Base-by-base conservation (phyloP, 1,140 invertebrate genomes). In the Latrodectus geometricus region DNA sequence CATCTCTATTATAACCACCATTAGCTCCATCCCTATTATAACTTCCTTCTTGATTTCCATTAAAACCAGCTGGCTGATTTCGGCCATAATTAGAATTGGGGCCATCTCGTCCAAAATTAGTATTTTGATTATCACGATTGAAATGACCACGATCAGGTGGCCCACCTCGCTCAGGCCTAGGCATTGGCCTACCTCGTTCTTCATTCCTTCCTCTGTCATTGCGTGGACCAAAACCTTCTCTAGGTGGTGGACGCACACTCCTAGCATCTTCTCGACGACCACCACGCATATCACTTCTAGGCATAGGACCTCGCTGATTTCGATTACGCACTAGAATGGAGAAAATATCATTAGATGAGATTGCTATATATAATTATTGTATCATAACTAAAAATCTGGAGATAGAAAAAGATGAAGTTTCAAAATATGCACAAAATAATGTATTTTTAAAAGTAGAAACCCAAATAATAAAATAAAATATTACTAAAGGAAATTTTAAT, bases 121-220 rank as follows among this genome's bases (percentile, higher is more conserved):
- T 14, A 35, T 21, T 17, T 35, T 61, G 79, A n/a, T 12, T 49
- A 17, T 82, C 69, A 11, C 49, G n/a, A 23, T 21, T 52, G 21
- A 50, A 69, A 21, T 17, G 17, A 7, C 79, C 69, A n/a, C 69
- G 79, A 11, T 73, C 79, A 35, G 65, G 66, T n/a, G 20, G 52
- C 14, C 20, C n/a, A 56, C 69, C 21, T 73, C 61, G 21, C 12
- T 78, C 76, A 20, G 61, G 21, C 50, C 76, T 77, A 15, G 75
- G 21, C 17, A 23, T 78, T 20, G 12, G 12, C 48, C 76, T 68
- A 8, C 23, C 61, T n/a, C 76, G 23, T 9, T 68, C 56, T 20
- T 80, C 78, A 70, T 69, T 70, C 12, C 80, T 20, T 21, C 52
- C 61, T 65, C 79, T 23, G 50, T 78, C 78, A 54, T 52, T 35